Percentiles rank a stretch among this genome's conserved stretches.
phyloP scores from a whole-genome alignment of 2,888 invertebrate species.

The Folsomia candida region DNA sequence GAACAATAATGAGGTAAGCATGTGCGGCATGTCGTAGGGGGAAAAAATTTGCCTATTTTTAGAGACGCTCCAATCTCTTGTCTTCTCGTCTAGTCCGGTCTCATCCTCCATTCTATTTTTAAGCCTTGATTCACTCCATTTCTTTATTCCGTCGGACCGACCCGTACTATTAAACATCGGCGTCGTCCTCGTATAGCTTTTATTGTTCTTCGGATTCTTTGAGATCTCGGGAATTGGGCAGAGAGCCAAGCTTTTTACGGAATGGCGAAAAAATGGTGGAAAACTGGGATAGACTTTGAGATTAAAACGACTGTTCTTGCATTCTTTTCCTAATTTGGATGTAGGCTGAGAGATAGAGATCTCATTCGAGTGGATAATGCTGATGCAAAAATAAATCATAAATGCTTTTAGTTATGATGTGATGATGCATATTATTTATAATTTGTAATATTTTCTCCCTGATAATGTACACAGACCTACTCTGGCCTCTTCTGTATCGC shows the following conservation, averaged over 20 bases:
- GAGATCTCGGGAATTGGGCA: slow-evolving; percentile 1
- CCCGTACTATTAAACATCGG: not conserved
- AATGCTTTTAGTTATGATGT: not conserved
- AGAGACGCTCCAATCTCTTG: no score
- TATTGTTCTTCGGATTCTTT: not conserved
- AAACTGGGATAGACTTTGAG: not conserved
- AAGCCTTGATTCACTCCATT: not conserved
- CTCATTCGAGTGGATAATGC: not conserved
- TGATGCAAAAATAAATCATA: not conserved
- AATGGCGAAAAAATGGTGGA: not conserved
- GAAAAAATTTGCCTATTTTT: not conserved
- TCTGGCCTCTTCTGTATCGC: slow-evolving; percentile 99
- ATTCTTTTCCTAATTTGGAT: not conserved
- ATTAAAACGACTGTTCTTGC: not conserved
- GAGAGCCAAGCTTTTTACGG: not conserved
- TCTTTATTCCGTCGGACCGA: not conserved
- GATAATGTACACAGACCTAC: slow-evolving; percentile 80
- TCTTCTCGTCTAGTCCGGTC: not conserved
- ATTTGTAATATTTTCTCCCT: not conserved
- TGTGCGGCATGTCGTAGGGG: not conserved
- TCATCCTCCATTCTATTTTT: slow-evolving; percentile 14
- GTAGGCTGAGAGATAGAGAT: not conserved
- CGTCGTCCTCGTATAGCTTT: not conserved
- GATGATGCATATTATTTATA: not conserved
- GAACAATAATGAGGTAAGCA: no score